A percentile compares a stretch with the other conserved stretches of the same genome.
These are phyloP conservation scores for Melieria omissa DNA, from an alignment of 2,888 invertebrate species.

Conservation along the genomic window DNA sequence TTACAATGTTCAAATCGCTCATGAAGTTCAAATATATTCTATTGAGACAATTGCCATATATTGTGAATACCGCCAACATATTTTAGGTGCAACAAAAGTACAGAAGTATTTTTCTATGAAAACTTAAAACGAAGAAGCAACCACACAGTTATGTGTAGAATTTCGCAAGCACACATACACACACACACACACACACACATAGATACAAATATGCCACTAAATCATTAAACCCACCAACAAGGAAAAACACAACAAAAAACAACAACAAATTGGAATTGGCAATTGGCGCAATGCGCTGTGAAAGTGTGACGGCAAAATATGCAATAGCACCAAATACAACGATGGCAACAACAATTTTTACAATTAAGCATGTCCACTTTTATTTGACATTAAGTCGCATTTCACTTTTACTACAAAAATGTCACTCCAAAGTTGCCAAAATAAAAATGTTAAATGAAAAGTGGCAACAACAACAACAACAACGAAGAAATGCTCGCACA, in stretches of 20 bases:
- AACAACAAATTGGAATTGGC: background rate
- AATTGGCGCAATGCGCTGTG: background rate
- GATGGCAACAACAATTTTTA: background rate
- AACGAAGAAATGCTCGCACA: background rate
- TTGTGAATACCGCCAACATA: no score
- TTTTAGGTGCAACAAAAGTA: no score
- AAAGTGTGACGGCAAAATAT: background rate
- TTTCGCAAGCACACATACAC: background rate
- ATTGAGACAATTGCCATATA: no score
- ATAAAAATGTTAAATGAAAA: background rate
- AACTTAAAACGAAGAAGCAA: background rate
- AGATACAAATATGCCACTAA: background rate
- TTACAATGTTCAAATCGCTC: no score
- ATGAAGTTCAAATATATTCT: no score
- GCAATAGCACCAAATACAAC: background rate
- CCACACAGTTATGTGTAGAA: background rate
- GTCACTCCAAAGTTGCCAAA: background rate
- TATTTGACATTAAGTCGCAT: background rate
- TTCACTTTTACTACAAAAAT: conserved; percentile 3
- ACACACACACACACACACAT: background rate
- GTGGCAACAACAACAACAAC: background rate
- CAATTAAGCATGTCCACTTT: background rate
- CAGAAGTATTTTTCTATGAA: no score
- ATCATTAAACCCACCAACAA: background rate
- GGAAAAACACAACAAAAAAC: background rate